Conservation (phyloP, 2,797 vertebrate genomes). For the Lutra lutra region DNA sequence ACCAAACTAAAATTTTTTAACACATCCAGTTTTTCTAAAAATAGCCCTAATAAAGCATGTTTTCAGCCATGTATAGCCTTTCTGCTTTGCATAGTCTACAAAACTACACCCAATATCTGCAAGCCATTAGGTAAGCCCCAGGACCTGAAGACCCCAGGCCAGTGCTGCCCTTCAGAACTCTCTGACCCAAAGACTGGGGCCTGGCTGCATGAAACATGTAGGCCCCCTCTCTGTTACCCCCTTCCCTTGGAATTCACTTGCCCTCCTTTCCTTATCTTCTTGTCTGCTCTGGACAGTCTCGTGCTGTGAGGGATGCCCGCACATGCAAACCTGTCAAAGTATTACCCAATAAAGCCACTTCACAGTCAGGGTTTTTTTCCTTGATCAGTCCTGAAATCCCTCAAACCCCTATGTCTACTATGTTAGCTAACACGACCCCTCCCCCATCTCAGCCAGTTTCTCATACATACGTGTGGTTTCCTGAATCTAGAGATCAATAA, state of each 20-base stretch:
- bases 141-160: background rate
- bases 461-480: background rate
- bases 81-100: background rate
- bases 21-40: background rate
- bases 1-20: background rate
- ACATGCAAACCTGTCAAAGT: background rate
- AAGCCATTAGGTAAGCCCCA: background rate
- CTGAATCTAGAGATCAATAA: background rate
- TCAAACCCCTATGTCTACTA: background rate
- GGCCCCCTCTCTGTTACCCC: background rate
- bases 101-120: background rate
- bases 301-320: background rate
- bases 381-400: background rate
- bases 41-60: constrained; percentile 5
- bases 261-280: background rate
- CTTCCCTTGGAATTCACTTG: background rate
- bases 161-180: background rate
- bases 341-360: background rate
- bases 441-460: background rate
- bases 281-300: too few relatives aligned
- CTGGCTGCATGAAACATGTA: background rate
- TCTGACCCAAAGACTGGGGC: background rate
- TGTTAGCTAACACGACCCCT: too few relatives aligned
- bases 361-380: background rate
- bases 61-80: background rate